Base-by-base conservation (phyloP, 2,888 invertebrate genomes). In the Therioaphis trifolii region DNA sequence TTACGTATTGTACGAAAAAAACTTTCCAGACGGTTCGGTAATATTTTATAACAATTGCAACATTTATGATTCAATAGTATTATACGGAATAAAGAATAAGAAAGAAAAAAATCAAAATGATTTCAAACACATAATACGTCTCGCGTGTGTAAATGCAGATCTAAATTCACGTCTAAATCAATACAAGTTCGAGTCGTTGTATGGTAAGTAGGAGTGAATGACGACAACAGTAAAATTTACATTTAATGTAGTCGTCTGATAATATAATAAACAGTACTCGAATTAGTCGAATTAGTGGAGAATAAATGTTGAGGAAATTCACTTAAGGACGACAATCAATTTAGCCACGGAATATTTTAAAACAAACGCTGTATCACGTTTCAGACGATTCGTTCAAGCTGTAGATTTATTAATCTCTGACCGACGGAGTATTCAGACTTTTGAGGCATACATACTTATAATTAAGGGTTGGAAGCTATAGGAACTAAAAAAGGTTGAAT, bases 291-390 rank as follows among this genome's bases (percentile, higher is more conserved):
- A 77, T 49, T 29, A 29, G 29, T 49, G 9, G 29, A 77, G 9
- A 63, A 14, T 29, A 63, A 77, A 77, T n/a, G 76, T 40, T 27
- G 43, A 75, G 58, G 75, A 75, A 61, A 75, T 75, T 75, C 75
- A 75, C 58, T 75, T 75, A 75, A 75, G 75, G 15, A 21, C 46
- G 24, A 46, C 61, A 63, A 76, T 76, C 76, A 46, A 46, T 49
- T 76, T 63, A 46, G 27, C 24, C 46, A 29, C 46, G 46, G 63
- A 29, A 77, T 77, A 29, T 49, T 77, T 77, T 77, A 46, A 76
- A 76, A 63, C 29, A 63, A 21, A 35, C 15, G 15, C 49, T 15
- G 21, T 35, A n/a, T 55, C 12, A 21, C 1, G 40, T 58, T 58
- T 58, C 40, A 21, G 40, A 24, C 24, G 5, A 40, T 58, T 58